Evolutionary conservation across 2,797 vertebrate species (phyloP).

Genomic region (Aeoliscus strigatus): DNA sequence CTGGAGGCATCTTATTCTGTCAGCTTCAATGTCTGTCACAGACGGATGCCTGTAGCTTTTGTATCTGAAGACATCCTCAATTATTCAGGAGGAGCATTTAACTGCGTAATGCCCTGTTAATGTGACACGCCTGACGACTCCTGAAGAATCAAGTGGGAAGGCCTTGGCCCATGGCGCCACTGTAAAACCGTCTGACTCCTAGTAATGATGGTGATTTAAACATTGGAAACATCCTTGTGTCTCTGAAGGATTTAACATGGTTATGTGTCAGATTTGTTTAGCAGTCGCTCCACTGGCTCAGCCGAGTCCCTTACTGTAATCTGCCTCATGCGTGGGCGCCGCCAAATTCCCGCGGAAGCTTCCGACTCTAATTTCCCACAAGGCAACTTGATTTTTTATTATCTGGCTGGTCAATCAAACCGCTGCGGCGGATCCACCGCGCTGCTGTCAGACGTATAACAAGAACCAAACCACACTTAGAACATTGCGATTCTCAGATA

Average conservation of each 20-base stretch:
- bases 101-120: slow-evolving; percentile 15
- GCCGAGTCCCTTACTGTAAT: slow-evolving; percentile 18
- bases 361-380: too few species aligned
- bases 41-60: slow-evolving; percentile 22
- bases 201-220: slow-evolving; percentile 22
- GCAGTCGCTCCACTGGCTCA: slow-evolving; percentile 6
- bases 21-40: too few species aligned
- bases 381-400: too few species aligned
- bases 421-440: too few species aligned
- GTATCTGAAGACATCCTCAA: slow-evolving; percentile 30
- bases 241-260: slow-evolving; percentile 25
- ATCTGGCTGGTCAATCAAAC: too few species aligned
- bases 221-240: too few species aligned
- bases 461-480: too few species aligned
- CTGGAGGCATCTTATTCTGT: slow-evolving; percentile 32
- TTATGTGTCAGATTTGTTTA: slow-evolving; percentile 34
- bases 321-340: slow-evolving; percentile 9
- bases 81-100: slow-evolving; percentile 42
- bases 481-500: too few species aligned
- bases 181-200: slow-evolving; percentile 7
- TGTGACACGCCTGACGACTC: slow-evolving; percentile 13
- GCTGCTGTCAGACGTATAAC: too few species aligned
- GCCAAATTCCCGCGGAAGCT: slow-evolving; percentile 9
- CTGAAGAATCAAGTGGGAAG: not conserved
- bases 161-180: too few species aligned